Evolutionary conservation across 2,888 invertebrate genomes (phyloP).

Genomic region (Agrotis clavis): DNA sequence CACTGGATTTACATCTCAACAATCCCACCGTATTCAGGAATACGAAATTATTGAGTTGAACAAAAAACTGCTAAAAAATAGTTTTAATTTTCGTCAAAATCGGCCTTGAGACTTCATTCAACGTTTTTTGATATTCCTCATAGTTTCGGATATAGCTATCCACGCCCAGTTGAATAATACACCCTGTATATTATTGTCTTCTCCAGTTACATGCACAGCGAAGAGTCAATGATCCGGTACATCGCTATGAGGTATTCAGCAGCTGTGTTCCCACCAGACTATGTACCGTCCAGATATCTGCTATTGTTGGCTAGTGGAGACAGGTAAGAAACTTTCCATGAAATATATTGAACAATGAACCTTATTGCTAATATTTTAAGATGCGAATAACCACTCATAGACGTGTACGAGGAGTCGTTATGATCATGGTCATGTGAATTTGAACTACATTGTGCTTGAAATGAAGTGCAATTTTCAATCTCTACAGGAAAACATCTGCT

Average conservation of each 20-base stretch:
- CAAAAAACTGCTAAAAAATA: too few species aligned
- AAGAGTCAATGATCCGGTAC: conserved; percentile 95
- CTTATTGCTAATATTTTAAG: not conserved
- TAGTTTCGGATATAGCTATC: too few species aligned
- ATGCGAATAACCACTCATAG: not conserved
- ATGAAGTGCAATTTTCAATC: not conserved
- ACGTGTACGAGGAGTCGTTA: not conserved
- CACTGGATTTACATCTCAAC: too few species aligned
- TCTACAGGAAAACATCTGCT: not conserved
- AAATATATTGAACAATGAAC: not conserved
- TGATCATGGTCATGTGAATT: not conserved
- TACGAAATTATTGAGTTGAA: too few species aligned
- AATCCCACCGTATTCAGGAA: too few species aligned
- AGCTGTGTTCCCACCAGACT: conserved; percentile 95
- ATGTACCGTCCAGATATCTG: conserved; percentile 95
- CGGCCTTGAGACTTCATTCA: too few species aligned
- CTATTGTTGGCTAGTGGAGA: conserved; percentile 96
- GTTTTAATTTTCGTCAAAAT: too few species aligned
- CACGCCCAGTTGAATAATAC: too few species aligned
- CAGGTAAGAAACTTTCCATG: conserved; percentile 86
- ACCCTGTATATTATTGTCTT: conserved; percentile 66
- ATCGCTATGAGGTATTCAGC: conserved; percentile 96
- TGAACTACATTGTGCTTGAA: not conserved
- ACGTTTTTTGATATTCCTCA: too few species aligned
- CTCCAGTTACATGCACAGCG: conserved; percentile 94